Percentiles rank a stretch among this genome's conserved stretches.
phyloP scores from a whole-genome alignment of 2,888 invertebrate genomes.

The Euzophera pinguis region DNA sequence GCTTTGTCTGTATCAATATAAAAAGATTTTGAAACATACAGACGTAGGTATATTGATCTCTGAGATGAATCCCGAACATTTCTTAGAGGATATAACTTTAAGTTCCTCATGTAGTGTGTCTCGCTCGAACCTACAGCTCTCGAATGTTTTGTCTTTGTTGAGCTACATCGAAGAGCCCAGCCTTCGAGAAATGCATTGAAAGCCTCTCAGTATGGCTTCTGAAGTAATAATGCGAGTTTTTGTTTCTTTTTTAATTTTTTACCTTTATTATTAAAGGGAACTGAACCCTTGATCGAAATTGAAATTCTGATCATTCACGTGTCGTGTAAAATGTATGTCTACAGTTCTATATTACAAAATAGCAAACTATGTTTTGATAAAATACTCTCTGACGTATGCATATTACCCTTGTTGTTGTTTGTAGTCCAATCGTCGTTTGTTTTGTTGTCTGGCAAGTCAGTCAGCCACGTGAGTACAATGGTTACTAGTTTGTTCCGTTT shows the following conservation, averaged over 20 bases:
- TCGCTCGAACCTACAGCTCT: constrained; percentile 34
- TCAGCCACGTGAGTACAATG: constrained; percentile 69
- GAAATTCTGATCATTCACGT: background rate
- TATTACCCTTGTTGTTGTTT: constrained; percentile 18
- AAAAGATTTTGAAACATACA: no score
- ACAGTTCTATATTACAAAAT: no score
- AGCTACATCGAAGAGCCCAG: constrained; percentile 38
- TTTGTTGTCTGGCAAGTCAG: constrained; percentile 58
- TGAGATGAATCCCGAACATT: background rate
- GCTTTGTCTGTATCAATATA: no score
- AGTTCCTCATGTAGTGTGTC: constrained; percentile 35
- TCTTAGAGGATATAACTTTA: constrained; percentile 15
- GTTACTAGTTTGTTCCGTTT: constrained; percentile 75
- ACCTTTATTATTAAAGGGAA: constrained; percentile 27
- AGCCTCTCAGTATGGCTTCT: constrained; percentile 44
- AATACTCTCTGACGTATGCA: no score
- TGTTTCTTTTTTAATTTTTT: constrained; percentile 27
- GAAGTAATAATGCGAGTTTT: constrained; percentile 43
- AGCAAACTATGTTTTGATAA: background rate
- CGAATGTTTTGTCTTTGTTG: constrained; percentile 42
- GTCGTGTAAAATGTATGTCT: background rate
- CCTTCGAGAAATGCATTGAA: constrained; percentile 41
- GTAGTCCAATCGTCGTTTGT: constrained; percentile 22
- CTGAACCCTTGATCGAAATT: constrained; percentile 18
- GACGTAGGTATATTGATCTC: no score